A percentile compares a stretch with the other conserved stretches of the same genome.
These are phyloP conservation scores for Pemphigus obesinymphae DNA, from an alignment of 1,140 invertebrate species.

Conservation along the genomic window DNA sequence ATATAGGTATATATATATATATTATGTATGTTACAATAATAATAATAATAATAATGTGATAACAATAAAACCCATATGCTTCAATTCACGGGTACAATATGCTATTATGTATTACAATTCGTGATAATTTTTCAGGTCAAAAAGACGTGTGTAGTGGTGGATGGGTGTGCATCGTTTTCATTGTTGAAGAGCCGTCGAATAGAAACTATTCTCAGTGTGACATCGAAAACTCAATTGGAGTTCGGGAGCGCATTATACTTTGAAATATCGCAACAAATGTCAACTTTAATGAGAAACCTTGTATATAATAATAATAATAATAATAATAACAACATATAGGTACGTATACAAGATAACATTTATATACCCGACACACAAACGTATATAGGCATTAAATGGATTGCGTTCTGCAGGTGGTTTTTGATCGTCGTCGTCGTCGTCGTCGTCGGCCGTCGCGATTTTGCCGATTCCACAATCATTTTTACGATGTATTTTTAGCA, in stretches of 20 bases:
- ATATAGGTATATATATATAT: neutral
- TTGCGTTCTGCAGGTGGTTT: too few species aligned
- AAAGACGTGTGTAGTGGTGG: slow-evolving; percentile 17
- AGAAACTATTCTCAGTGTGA: slow-evolving; percentile 25
- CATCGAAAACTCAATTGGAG: slow-evolving; percentile 16
- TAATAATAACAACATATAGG: neutral
- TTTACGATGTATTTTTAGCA: neutral
- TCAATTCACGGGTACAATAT: slow-evolving; percentile 24
- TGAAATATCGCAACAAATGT: slow-evolving; percentile 7
- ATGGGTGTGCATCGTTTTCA: slow-evolving; percentile 25
- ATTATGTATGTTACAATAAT: neutral
- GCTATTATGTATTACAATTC: slow-evolving; percentile 22
- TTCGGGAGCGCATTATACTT: neutral
- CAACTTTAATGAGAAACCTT: neutral
- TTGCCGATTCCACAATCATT: neutral
- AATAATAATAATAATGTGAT: slow-evolving; percentile 12
- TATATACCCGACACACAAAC: too few species aligned
- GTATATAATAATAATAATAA: neutral
- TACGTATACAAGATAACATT: neutral
- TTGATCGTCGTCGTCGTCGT: neutral
- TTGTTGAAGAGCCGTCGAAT: slow-evolving; percentile 8
- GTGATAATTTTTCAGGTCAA: slow-evolving; percentile 41
- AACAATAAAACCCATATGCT: slow-evolving; percentile 11
- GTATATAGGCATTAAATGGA: too few species aligned
- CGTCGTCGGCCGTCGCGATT: neutral